phyloP scores from a whole-genome alignment of 2,797 vertebrate species.

The Parotocinclus haroldoi region DNA sequence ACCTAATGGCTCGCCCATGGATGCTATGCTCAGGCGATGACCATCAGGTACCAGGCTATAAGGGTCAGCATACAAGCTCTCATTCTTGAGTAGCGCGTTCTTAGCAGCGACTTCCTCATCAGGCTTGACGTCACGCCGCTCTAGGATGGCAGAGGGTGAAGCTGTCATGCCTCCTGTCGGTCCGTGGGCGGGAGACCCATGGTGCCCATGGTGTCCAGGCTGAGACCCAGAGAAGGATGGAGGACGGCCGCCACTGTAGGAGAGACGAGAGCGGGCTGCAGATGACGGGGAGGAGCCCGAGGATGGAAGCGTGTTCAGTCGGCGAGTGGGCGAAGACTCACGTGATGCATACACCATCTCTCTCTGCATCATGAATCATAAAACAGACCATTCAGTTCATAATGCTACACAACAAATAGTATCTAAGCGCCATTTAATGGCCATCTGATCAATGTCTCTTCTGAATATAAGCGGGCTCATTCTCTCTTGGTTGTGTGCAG shows the following conservation, averaged over 20 bases:
- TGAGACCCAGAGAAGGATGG: conserved; percentile 83
- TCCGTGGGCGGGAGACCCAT: conserved; percentile 71
- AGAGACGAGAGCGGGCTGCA: conserved; percentile 91
- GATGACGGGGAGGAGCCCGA: conserved; percentile 81
- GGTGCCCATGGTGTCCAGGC: conserved; percentile 74
- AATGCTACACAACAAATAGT: too few species aligned
- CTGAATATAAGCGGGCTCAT: not conserved
- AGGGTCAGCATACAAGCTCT: conserved; percentile 90
- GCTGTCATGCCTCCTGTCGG: conserved; percentile 81
- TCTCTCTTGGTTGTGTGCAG: not conserved
- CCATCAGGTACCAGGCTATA: conserved; percentile 92
- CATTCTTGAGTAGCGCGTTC: conserved; percentile 90
- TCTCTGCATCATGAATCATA: conserved; percentile 78
- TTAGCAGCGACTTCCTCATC: conserved; percentile 92
- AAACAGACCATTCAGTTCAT: not conserved
- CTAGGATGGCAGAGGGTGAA: conserved; percentile 94
- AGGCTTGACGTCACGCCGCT: conserved; percentile 93
- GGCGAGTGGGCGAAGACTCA: conserved; percentile 92
- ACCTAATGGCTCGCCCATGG: conserved; percentile 87
- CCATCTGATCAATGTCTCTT: too few species aligned
- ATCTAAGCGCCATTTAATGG: too few species aligned
- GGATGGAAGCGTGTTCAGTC: conserved; percentile 89
- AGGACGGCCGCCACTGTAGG: conserved; percentile 88
- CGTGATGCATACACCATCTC: conserved; percentile 97
- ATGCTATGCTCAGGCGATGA: conserved; percentile 87